Conservation (phyloP, 2,888 invertebrate genomes). For the Dexiosoma caninum region DNA sequence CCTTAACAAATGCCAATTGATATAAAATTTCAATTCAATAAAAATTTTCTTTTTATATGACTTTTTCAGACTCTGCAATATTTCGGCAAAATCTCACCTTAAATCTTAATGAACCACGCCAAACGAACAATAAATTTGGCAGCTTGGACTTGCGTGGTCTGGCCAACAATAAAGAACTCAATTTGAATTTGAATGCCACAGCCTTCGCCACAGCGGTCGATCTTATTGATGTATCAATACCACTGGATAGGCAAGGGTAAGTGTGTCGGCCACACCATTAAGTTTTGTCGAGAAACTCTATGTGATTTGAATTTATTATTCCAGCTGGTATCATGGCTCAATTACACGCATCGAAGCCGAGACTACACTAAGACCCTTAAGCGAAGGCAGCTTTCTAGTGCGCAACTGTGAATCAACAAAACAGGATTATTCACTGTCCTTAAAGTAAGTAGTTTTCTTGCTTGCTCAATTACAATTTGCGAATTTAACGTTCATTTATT, state of each 20-base stretch:
- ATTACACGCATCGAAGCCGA: slow-evolving; percentile 95
- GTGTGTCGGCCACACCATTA: slow-evolving; percentile 71
- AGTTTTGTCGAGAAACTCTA: neutral
- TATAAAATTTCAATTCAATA: no score
- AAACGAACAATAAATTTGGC: slow-evolving; percentile 74
- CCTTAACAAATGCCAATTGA: neutral
- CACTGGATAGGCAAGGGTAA: slow-evolving; percentile 93
- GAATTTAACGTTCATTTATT: neutral
- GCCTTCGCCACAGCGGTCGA: slow-evolving; percentile 82
- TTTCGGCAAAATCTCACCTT: slow-evolving; percentile 86
- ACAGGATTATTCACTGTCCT: slow-evolving; percentile 94
- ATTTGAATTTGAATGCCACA: slow-evolving; percentile 83
- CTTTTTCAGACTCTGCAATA: slow-evolving; percentile 79
- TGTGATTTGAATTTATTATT: neutral
- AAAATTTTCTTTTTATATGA: neutral
- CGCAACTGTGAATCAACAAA: slow-evolving; percentile 95
- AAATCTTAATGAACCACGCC: slow-evolving; percentile 82
- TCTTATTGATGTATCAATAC: slow-evolving; percentile 87
- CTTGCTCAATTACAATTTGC: neutral
- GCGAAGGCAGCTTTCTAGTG: slow-evolving; percentile 96
- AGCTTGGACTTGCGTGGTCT: slow-evolving; percentile 78
- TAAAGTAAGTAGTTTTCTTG: slow-evolving; percentile 86
- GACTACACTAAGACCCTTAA: slow-evolving; percentile 87
- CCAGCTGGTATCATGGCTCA: slow-evolving; percentile 96
- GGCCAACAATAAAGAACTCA: slow-evolving; percentile 80